Percentiles rank a stretch among this genome's conserved stretches.
These are phyloP conservation scores for Piezodorus guildinii DNA, from an alignment of 1,140 invertebrate genomes.

Conservation along the genomic window DNA sequence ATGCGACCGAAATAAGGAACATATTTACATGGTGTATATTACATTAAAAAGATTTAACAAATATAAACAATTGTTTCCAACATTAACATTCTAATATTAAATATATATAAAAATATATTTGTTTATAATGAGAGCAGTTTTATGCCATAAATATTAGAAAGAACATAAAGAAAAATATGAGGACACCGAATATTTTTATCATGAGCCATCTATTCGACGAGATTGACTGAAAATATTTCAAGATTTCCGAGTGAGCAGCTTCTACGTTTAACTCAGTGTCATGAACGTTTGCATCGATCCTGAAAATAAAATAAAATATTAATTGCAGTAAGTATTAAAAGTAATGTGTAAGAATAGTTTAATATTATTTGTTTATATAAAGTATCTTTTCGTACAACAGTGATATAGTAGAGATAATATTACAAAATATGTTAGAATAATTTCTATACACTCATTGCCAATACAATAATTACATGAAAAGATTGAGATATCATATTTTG, in stretches of 20 bases:
- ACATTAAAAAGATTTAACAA: too few relatives aligned
- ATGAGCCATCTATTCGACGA: conserved; percentile 97
- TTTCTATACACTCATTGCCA: not conserved
- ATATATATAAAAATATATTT: not conserved
- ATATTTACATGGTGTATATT: too few relatives aligned
- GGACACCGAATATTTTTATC: conserved; percentile 97
- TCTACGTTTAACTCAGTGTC: conserved; percentile 94
- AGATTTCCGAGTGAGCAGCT: conserved; percentile 90
- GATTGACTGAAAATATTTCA: conserved; percentile 97
- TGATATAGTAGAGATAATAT: too few relatives aligned
- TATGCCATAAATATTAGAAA: conserved; percentile 92
- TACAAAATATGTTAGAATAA: not conserved
- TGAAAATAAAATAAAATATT: conserved; percentile 34
- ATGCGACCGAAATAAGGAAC: too few relatives aligned
- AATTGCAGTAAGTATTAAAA: not conserved
- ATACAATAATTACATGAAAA: not conserved
- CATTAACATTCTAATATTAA: not conserved
- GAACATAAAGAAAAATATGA: conserved; percentile 98
- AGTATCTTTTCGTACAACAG: too few relatives aligned
- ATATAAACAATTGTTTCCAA: not conserved
- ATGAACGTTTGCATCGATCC: conserved; percentile 95
- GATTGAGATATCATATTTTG: not conserved
- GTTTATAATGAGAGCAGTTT: not conserved
- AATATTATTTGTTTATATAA: too few relatives aligned
- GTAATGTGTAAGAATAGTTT: conserved; percentile 4